Evolutionary conservation across 2,113 vertebrate species (phyloP), one percentile per base, ranked within the genome.

Genomic region (Ploceus nigricollis): DNA sequence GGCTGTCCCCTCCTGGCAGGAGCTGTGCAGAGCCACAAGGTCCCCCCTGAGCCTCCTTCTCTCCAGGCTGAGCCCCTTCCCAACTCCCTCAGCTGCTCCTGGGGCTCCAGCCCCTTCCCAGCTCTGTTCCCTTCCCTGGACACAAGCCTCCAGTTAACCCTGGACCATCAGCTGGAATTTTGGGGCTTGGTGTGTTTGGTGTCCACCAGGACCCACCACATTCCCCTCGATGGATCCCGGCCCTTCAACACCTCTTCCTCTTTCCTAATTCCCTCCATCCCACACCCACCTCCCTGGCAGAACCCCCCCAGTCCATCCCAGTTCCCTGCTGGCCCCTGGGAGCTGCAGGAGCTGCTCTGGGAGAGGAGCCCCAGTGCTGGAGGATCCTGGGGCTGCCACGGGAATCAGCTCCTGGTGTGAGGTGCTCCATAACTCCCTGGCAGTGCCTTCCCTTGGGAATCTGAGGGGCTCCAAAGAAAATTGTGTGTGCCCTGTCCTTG

Each of bases 151-250:
- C n/a, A 23, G 12, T 39, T 78, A 82, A 30, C 50, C 28, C n/a
- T 37, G 53, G 48, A 18, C 40, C 56, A 53, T 47, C 27, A 10
- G 78, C 79, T 76, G 87, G 25, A 51, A 19, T 37, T 57, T 8
- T 70, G n/a, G 39, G 15, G 10, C 10, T 42, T 2, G 11, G 22
- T 0, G 0, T 61, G 25, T 71, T 66, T 15, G 2, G 8, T 39
- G 40, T 72, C 73, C 39, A 15, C 15, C 39, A 5, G 35, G 56
- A 56, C 28, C 30, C 24, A 20, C 33, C 5, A 2, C 9, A 23
- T 28, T 37, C 31, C 33, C 39, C 66, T 70, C 0, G 0, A 4
- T 17, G 40, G n/a, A 33, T 31, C 6, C 8, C 1, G 0, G 51
- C 60, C 53, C 45, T 82, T 53, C 11, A 33, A 25, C 45, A 48